A percentile compares a stretch with the other conserved stretches of the same genome.
phyloP scores from a whole-genome alignment of 2,888 invertebrate genomes.

The Philhelius pedissequus region DNA sequence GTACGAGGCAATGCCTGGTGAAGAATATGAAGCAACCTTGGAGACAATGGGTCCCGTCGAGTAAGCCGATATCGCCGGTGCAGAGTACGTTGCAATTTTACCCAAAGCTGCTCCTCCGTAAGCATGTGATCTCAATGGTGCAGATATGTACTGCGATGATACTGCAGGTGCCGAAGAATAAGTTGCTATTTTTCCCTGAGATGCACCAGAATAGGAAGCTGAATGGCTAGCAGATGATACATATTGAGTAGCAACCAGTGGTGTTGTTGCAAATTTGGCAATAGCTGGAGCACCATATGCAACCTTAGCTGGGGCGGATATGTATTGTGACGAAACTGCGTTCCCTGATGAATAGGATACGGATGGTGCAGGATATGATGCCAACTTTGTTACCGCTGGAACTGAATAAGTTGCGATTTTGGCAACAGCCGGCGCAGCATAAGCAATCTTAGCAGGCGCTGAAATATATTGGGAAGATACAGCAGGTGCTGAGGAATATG shows the following conservation, averaged over 20 bases:
- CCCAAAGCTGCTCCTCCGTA: constrained; percentile 52
- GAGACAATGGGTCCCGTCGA: constrained; percentile 44
- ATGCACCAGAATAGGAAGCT: constrained; percentile 72
- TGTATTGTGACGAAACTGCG: constrained; percentile 72
- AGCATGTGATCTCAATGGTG: constrained; percentile 63
- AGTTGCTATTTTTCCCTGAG: constrained; percentile 53
- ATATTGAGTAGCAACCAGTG: constrained; percentile 69
- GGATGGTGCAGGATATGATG: neutral
- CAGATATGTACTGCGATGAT: constrained; percentile 73
- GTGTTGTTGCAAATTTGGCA: constrained; percentile 52
- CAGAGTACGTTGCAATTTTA: constrained; percentile 56
- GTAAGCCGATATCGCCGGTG: constrained; percentile 50
- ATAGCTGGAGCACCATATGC: constrained; percentile 54
- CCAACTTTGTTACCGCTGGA: constrained; percentile 51
- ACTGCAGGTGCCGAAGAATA: constrained; percentile 67
- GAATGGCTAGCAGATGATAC: constrained; percentile 70
- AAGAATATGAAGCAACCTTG: constrained; percentile 69
- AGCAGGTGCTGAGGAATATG: constrained; percentile 67
- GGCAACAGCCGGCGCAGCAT: constrained; percentile 68
- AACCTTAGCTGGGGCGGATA: constrained; percentile 71
- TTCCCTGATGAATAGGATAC: constrained; percentile 30
- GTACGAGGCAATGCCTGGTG: constrained; percentile 39
- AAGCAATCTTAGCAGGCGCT: constrained; percentile 68
- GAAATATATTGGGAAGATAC: constrained; percentile 74
- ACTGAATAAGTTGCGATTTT: constrained; percentile 71